Evolutionary conservation across 2,888 invertebrate genomes (phyloP), one percentile per base, ranked within the genome.

Genomic region (Megalurothrips usitatus): DNA sequence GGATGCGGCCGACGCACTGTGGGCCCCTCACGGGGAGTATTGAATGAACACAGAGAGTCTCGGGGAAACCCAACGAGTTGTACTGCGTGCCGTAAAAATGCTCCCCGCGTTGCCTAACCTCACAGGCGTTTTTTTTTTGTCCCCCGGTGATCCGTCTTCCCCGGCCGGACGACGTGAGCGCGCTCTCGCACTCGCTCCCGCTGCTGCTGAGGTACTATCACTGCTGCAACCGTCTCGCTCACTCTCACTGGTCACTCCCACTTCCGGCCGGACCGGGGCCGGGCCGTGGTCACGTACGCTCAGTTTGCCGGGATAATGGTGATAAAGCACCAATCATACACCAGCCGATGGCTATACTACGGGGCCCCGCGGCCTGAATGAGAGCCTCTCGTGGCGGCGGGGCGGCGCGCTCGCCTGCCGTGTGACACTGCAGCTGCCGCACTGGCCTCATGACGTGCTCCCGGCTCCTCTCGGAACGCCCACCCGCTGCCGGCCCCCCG

Each of bases 241-340:
- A 23, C 23, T 12, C 68, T 75, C 68, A 26, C 11, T 26, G 68
- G 68, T 75, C 68, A 75, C 68, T 75, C 68, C 68, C 68, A 75
- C 23, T 75, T 75, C 68, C 68, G 68, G 23, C 23, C 68, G 68
- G 68, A 12, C 52, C 6, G 58, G 19, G 52, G 58, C 10, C 26
- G 23, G 68, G 26, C 68, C 34, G 34, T 43, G 68, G 68, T 75
- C 68, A 75, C 68, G 68, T 75, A 75, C 23, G 23, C 68, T 75
- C 68, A 26, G 68, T 75, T 75, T 75, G 68, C 68, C 68, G 23
- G 68, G 68, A 75, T 75, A 75, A 75, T 75, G 68, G 68, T 75
- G 68, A 75, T 75, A 75, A 75, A 75, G 68, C 68, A 75, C 68
- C 68, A 75, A 75, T 75, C 68, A 75, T 26, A 26, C 68, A 26